Conservation (phyloP, 2,888 invertebrate genomes). For the Psococerastis gibbosa region DNA sequence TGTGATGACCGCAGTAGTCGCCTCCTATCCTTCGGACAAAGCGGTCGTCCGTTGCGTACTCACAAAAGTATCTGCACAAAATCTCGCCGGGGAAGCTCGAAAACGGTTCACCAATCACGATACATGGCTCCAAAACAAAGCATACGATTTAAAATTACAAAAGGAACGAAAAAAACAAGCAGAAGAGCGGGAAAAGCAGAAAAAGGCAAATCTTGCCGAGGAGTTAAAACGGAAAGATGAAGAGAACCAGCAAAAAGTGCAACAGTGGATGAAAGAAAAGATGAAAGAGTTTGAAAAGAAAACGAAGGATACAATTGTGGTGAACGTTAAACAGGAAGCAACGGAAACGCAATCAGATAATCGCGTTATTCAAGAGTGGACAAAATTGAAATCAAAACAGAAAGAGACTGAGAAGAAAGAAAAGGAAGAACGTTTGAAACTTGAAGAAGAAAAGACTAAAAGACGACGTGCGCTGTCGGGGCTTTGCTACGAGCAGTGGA, state of each 20-base stretch:
- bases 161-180: not conserved
- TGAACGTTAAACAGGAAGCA: not conserved
- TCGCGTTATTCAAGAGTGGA: not conserved
- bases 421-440: not conserved
- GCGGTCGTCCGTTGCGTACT: not conserved
- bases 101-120: not conserved
- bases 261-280: not conserved
- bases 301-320: too few species aligned
- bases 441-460: not conserved
- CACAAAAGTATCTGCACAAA: not conserved
- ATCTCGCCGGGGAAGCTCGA: not conserved
- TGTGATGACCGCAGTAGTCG: not conserved
- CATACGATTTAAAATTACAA: not conserved
- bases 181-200: not conserved
- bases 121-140: not conserved
- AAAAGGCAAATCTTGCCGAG: not conserved
- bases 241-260: not conserved
- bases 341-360: not conserved
- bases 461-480: not conserved
- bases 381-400: not conserved
- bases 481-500: slow-evolving; percentile 5
- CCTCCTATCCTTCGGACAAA: not conserved
- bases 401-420: slow-evolving; percentile 1
- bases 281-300: not conserved
- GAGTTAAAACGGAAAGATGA: not conserved